Percentiles rank a stretch among this genome's conserved stretches.
These are phyloP conservation scores for Odontesthes bonariensis DNA, from an alignment of 2,113 vertebrate species.

Conservation along the genomic window DNA sequence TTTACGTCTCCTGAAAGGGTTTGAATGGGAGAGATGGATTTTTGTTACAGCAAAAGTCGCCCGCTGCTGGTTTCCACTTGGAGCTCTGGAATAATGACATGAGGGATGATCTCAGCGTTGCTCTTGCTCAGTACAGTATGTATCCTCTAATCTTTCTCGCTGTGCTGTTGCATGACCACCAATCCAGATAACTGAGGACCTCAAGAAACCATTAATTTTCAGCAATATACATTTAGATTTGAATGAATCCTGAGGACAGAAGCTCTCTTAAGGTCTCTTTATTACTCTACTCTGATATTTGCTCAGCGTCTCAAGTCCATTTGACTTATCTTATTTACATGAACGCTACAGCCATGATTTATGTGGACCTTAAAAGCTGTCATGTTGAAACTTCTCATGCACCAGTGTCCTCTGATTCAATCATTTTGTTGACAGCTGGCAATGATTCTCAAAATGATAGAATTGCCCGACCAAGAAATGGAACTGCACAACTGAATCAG, in stretches of 20 bases:
- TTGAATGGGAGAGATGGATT: constrained; percentile 59
- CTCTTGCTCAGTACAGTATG: constrained; percentile 84
- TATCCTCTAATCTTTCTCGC: constrained; percentile 83
- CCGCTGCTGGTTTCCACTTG: constrained; percentile 76
- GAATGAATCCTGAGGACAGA: constrained; percentile 34
- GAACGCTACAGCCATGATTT: constrained; percentile 6
- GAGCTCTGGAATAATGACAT: constrained; percentile 82
- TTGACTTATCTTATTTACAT: constrained; percentile 7
- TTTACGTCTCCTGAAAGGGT: constrained; percentile 44
- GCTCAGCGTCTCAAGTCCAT: constrained; percentile 28
- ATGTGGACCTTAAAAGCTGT: constrained; percentile 21
- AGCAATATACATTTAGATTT: constrained; percentile 35
- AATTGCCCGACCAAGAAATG: constrained; percentile 34
- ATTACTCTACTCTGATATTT: constrained; percentile 5
- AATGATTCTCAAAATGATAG: constrained; percentile 15
- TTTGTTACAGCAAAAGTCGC: constrained; percentile 81
- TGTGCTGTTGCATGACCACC: constrained; percentile 86
- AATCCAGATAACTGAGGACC: constrained; percentile 63
- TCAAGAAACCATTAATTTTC: constrained; percentile 45
- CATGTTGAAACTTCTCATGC: constrained; percentile 32
- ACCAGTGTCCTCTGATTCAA: constrained; percentile 24
- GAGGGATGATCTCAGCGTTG: constrained; percentile 79
- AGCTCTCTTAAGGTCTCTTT: constrained; percentile 2
- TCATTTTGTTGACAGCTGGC: constrained; percentile 24
- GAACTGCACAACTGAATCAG: constrained; percentile 22